These are phyloP conservation scores for Meles meles DNA, from an alignment of 2,113 vertebrate genomes.

Conservation along the genomic window DNA sequence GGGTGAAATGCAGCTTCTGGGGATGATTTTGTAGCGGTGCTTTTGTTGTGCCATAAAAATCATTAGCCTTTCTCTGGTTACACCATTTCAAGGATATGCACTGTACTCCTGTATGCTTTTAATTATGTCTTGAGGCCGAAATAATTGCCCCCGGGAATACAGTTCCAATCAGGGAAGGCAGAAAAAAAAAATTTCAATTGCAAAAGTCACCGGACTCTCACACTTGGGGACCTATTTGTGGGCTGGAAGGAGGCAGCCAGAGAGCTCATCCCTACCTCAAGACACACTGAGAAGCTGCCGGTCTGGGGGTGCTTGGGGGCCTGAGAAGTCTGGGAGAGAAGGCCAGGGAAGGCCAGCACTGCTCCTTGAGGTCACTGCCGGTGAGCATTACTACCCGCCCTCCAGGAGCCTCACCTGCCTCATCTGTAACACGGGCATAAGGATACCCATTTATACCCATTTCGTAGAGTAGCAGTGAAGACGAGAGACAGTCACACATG, in stretches of 20 bases:
- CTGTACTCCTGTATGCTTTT: conserved; percentile 44
- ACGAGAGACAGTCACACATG: not conserved
- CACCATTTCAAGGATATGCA: conserved; percentile 47
- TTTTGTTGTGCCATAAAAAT: conserved; percentile 37
- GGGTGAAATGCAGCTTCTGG: not conserved
- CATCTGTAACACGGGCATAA: not conserved
- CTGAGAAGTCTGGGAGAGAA: not conserved
- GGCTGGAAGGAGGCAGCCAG: not conserved
- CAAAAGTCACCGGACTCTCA: not conserved
- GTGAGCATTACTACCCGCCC: not conserved
- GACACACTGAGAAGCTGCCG: fast-evolving
- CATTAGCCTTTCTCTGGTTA: conserved; percentile 23
- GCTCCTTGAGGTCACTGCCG: not conserved
- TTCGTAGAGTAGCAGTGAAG: not conserved
- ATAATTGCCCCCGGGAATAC: conserved; percentile 28
- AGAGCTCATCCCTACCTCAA: not conserved
- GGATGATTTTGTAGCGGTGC: not conserved
- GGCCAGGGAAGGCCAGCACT: not conserved
- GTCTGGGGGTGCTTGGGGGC: not conserved
- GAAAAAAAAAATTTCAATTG: conserved; percentile 33
- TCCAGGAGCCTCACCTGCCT: not conserved
- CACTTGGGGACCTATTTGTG: not conserved
- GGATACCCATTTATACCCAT: not conserved
- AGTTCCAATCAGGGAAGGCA: conserved; percentile 54
- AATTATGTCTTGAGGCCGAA: conserved; percentile 64